phyloP scores from a whole-genome alignment of 2,797 vertebrate genomes.

The Melanotaenia parkinsoni region DNA sequence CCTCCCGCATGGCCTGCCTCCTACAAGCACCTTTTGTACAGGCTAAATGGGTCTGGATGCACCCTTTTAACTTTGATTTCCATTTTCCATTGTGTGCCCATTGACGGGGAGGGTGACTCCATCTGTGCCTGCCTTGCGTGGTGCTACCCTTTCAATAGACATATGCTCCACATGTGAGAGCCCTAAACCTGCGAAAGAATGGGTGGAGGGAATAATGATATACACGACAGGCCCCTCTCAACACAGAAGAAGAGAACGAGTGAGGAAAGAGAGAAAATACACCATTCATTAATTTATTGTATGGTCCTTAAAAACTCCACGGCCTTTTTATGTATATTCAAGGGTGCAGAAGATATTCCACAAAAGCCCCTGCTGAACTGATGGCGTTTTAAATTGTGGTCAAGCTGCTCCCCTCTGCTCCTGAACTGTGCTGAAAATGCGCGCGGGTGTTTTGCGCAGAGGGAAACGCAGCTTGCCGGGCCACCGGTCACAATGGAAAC shows the following conservation, averaged over 20 bases:
- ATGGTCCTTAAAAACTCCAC: constrained; percentile 70
- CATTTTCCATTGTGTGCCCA: constrained; percentile 85
- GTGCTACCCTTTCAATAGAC: constrained; percentile 87
- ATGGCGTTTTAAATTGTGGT: constrained; percentile 83
- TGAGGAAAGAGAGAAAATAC: constrained; percentile 57
- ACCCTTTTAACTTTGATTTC: constrained; percentile 89
- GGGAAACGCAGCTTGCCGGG: constrained; percentile 58
- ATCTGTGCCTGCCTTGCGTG: constrained; percentile 91
- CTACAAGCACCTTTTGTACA: constrained; percentile 92
- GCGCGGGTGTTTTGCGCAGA: constrained; percentile 65
- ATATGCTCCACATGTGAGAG: constrained; percentile 85
- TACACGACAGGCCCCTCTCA: constrained; percentile 75
- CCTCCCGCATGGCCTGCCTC: constrained; percentile 87
- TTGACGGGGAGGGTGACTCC: constrained; percentile 87
- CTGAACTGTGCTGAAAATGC: constrained; percentile 69
- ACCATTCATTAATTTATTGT: constrained; percentile 85
- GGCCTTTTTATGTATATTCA: constrained; percentile 84
- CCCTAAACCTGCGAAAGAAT: constrained; percentile 82
- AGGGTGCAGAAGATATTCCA: constrained; percentile 79
- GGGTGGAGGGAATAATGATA: constrained; percentile 76
- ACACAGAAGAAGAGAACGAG: constrained; percentile 49
- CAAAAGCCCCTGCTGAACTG: constrained; percentile 78
- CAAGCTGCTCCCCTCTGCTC: constrained; percentile 81
- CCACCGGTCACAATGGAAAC: constrained; percentile 56
- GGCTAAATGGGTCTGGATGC: constrained; percentile 85